Evolutionary conservation across 2,797 vertebrate species (phyloP), one percentile per base, ranked within the genome.

Genomic region (Muraenolepis orangiensis): DNA sequence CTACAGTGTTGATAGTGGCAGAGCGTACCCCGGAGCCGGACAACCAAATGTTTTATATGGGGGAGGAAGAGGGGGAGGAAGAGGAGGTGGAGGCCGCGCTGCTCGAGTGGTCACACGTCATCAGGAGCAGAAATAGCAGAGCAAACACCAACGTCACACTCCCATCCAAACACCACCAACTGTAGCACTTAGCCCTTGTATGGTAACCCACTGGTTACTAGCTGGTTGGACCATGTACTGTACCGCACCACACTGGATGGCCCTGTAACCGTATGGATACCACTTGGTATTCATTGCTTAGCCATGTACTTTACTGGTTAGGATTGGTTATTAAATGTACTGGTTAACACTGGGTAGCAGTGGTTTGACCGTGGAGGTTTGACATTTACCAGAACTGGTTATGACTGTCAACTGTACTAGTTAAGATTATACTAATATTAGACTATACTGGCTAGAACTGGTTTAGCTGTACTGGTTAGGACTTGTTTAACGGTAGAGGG

Each of bases 21-120:
- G 57, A 64, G 57, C 20, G 57, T 12, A 26, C 57, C 57, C 23
- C 11, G 8, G 23, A 26, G 57, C n/a, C 23, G 57, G 11, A 64
- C 57, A 64, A 64, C 57, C 57, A 64, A 64, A 64, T 64, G 57
- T 64, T 64, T 64, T 64, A 64, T 64, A 64, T 26, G 57, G 26
- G 26, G 57, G 57, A 26, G 57, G 57, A 64, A 64, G 57, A 64
- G 57, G 57, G 51, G 57, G 57, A 64, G 23, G 57, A 64, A 26
- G 57, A 64, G 57, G 57, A 64, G 57, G n/a, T n/a, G n/a, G 57
- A 23, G n/a, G 57, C 57, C 57, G 23, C 57, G n/a, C 57, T 13
- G 57, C 57, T 64, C 26, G 57, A 64, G 26, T 64, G 26, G 26
- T 64, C 57, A 64, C 57, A 64, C 57, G 57, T 64, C 57, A 64